Conservation (phyloP, 2,797 vertebrate genomes). For the Menidia menidia region DNA sequence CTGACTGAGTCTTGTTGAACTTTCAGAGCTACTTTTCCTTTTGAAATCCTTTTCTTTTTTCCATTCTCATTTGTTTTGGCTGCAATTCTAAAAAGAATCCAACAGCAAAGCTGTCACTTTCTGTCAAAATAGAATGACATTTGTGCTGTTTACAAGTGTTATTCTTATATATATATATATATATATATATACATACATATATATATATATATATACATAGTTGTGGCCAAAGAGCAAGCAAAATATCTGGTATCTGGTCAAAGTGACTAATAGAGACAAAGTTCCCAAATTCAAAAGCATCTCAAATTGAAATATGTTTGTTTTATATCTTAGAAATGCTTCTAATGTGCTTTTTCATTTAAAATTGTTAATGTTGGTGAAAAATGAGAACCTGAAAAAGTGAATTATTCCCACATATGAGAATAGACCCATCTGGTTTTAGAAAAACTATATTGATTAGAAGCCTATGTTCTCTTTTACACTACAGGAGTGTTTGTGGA, state of each 20-base stretch:
- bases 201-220: too few relatives aligned
- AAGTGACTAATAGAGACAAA: not conserved
- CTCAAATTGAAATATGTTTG: not conserved
- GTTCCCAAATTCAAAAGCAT: not conserved
- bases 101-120: constrained; percentile 1
- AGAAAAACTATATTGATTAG: not conserved
- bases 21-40: constrained; percentile 3
- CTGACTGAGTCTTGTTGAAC: constrained; percentile 17
- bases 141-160: not conserved
- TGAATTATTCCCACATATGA: not conserved
- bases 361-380: not conserved
- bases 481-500: not conserved
- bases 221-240: not conserved
- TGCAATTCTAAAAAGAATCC: constrained; percentile 9
- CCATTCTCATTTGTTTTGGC: not conserved
- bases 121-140: constrained; percentile 20
- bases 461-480: not conserved
- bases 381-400: not conserved
- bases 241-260: not conserved
- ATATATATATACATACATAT: too few relatives aligned
- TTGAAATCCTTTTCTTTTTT: constrained; percentile 12
- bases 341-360: not conserved
- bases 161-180: too few relatives aligned
- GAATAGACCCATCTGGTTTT: not conserved
- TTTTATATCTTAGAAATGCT: not conserved